Conservation (phyloP, 2,797 vertebrate genomes). For the Anguilla pacifica region DNA sequence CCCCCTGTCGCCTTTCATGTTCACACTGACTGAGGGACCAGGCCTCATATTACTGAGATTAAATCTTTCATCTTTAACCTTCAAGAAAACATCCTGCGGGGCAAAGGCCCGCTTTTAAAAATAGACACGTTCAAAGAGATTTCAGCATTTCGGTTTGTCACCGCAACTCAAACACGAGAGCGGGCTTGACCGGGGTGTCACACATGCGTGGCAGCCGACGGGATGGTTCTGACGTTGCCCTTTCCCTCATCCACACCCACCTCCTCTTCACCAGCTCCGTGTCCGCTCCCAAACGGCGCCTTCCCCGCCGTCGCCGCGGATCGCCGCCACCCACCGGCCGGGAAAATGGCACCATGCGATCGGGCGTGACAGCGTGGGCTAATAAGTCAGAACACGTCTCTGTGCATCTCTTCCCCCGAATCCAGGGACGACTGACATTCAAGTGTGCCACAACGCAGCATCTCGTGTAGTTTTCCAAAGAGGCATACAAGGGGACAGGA, state of each 20-base stretch:
- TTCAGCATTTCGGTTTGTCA: constrained; percentile 65
- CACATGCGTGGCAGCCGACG: constrained; percentile 39
- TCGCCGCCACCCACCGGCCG: constrained; percentile 48
- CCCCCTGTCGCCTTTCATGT: constrained; percentile 45
- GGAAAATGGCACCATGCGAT: constrained; percentile 57
- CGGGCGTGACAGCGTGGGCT: constrained; percentile 57
- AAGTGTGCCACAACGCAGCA: neutral
- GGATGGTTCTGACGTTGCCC: constrained; percentile 73
- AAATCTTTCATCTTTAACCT: constrained; percentile 65
- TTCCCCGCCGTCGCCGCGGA: constrained; percentile 66
- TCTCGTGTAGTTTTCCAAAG: neutral
- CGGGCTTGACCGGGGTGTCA: constrained; percentile 58
- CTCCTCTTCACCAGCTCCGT: constrained; percentile 77
- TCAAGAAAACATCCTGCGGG: constrained; percentile 58
- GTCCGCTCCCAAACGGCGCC: constrained; percentile 71
- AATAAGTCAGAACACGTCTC: constrained; percentile 26
- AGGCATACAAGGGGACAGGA: neutral
- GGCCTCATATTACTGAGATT: constrained; percentile 70
- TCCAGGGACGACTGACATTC: neutral
- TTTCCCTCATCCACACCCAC: constrained; percentile 78
- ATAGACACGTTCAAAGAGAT: constrained; percentile 68
- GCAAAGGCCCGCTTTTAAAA: constrained; percentile 58
- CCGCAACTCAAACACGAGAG: constrained; percentile 58
- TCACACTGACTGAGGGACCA: constrained; percentile 35
- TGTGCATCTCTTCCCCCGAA: constrained; percentile 16